A percentile compares a stretch with the other conserved stretches of the same genome.
phyloP scores from a whole-genome alignment of 2,888 invertebrate genomes.

The Mamestra brassicae region DNA sequence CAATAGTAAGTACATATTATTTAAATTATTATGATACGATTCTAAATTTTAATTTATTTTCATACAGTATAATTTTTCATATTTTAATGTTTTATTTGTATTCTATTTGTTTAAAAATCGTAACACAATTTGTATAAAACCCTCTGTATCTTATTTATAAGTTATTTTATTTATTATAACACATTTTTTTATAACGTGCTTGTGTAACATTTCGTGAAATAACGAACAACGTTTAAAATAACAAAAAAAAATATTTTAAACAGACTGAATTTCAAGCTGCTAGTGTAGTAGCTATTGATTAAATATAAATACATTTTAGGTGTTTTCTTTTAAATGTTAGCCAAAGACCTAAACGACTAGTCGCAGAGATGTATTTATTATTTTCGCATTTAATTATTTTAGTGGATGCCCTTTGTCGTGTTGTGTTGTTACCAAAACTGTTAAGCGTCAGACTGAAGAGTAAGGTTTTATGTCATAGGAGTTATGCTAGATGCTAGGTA shows the following conservation, averaged over 20 bases:
- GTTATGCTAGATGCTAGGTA: constrained; percentile 65
- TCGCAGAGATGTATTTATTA: constrained; percentile 82
- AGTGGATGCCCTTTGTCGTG: constrained; percentile 60
- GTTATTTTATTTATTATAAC: background rate
- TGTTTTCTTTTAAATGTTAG: constrained; percentile 76
- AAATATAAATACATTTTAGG: constrained; percentile 59
- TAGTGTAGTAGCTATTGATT: constrained; percentile 44
- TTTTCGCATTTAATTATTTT: constrained; percentile 78
- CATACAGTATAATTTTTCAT: constrained; percentile 18
- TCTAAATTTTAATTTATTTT: background rate
- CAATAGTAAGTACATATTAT: constrained; percentile 64
- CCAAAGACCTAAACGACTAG: constrained; percentile 88
- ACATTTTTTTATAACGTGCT: background rate
- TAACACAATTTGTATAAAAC: constrained; percentile 15
- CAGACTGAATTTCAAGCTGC: constrained; percentile 62
- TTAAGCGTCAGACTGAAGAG: constrained; percentile 72
- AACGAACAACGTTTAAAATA: constrained; percentile 43
- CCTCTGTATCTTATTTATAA: constrained; percentile 16
- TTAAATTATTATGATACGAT: constrained; percentile 17
- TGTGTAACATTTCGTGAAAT: constrained; percentile 20
- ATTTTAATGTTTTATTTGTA: constrained; percentile 21
- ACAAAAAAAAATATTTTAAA: constrained; percentile 43
- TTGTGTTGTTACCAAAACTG: constrained; percentile 83
- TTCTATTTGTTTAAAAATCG: constrained; percentile 12
- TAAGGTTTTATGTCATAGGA: constrained; percentile 61